These are phyloP conservation scores for Fabriciana adippe DNA, from an alignment of 2,888 invertebrate genomes.

Conservation along the genomic window DNA sequence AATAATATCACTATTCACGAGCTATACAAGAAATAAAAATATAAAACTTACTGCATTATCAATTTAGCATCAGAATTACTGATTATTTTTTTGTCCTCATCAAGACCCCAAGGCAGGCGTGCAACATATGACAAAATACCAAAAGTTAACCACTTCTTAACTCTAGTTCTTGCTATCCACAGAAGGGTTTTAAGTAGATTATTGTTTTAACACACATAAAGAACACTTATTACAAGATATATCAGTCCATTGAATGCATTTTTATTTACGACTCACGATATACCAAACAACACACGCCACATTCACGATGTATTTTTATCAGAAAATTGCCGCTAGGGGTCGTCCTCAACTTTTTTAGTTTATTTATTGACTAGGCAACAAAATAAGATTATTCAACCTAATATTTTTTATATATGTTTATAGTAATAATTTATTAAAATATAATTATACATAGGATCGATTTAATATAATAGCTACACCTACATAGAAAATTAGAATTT, in stretches of 20 bases:
- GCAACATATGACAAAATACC: slow-evolving; percentile 79
- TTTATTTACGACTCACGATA: slow-evolving; percentile 80
- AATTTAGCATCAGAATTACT: slow-evolving; percentile 73
- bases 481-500: no score
- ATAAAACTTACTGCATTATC: slow-evolving; percentile 78
- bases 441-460: not conserved
- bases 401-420: not conserved
- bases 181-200: slow-evolving; percentile 48
- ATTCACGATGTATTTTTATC: slow-evolving; percentile 77
- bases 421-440: not conserved
- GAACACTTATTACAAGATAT: slow-evolving; percentile 59
- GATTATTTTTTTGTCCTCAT: slow-evolving; percentile 79
- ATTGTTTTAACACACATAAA: slow-evolving; percentile 58
- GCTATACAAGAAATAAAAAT: slow-evolving; percentile 47
- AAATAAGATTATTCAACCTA: slow-evolving; percentile 3
- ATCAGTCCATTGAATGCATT: slow-evolving; percentile 66
- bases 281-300: slow-evolving; percentile 83
- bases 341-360: slow-evolving; percentile 46
- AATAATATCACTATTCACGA: slow-evolving; percentile 37
- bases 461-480: no score
- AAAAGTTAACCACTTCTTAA: slow-evolving; percentile 59
- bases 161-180: slow-evolving; percentile 51
- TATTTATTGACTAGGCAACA: slow-evolving; percentile 24
- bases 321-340: slow-evolving; percentile 70
- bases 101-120: slow-evolving; percentile 79